Evolutionary conservation across 2,113 vertebrate genomes (phyloP).

Genomic region (Perca flavescens): DNA sequence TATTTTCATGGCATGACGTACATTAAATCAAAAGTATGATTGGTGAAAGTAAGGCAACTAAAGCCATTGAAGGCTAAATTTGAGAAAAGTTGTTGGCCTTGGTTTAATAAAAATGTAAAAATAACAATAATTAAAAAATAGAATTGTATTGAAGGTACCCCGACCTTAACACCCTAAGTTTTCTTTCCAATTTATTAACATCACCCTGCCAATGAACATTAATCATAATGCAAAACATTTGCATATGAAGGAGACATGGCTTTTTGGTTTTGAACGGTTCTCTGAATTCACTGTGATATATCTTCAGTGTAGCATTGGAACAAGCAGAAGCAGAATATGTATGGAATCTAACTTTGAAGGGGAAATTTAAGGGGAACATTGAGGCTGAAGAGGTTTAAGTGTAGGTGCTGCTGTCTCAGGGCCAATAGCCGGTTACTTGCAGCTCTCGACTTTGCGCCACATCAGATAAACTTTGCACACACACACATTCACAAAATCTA

Average conservation of each 20-base stretch:
- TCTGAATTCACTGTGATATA: conserved; percentile 17
- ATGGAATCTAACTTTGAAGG: conserved; percentile 39
- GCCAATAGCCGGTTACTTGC: conserved; percentile 27
- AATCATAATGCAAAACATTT: conserved; percentile 17
- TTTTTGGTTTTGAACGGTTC: conserved; percentile 50
- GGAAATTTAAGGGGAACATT: conserved; percentile 27
- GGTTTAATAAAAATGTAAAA: conserved; percentile 21
- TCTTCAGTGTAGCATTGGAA: conserved; percentile 14
- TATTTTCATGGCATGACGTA: not conserved
- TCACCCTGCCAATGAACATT: not conserved
- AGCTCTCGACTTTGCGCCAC: conserved; percentile 42
- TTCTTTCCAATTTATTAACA: not conserved
- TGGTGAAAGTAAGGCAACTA: not conserved
- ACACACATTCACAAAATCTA: conserved; percentile 30
- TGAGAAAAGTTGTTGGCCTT: conserved; percentile 3
- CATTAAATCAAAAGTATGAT: not conserved
- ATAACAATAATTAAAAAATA: not conserved
- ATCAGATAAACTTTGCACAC: not conserved
- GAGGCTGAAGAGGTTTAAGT: conserved; percentile 43
- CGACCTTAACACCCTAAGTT: not conserved
- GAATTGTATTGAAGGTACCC: conserved; percentile 19
- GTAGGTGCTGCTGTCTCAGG: conserved; percentile 40
- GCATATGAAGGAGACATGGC: conserved; percentile 15
- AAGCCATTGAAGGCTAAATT: conserved; percentile 5
- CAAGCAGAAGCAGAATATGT: not conserved